phyloP scores from a whole-genome alignment of 2,113 vertebrate genomes.

The Dolichotis patagonum region DNA sequence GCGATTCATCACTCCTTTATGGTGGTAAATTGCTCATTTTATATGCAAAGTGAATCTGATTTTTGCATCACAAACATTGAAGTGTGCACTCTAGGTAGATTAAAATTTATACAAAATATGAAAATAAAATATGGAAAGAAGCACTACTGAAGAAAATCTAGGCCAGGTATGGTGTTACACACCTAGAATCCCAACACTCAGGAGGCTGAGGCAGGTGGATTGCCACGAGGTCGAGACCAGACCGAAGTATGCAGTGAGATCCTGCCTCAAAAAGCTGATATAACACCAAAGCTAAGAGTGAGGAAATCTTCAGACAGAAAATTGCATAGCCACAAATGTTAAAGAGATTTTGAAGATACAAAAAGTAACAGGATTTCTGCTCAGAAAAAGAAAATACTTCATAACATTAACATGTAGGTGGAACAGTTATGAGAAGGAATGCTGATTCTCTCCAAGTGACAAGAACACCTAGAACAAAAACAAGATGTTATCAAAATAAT shows the following conservation, averaged over 20 bases:
- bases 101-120: background rate
- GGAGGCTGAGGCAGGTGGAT: background rate
- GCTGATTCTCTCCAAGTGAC: background rate
- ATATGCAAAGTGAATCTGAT: background rate
- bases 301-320: background rate
- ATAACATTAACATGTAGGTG: background rate
- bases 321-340: background rate
- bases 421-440: background rate
- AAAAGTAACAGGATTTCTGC: background rate
- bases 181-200: background rate
- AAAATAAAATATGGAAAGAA: background rate
- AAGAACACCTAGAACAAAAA: background rate
- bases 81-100: background rate
- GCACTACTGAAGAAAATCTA: background rate
- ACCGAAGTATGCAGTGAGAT: background rate
- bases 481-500: background rate
- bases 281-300: background rate
- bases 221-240: background rate
- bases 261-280: background rate
- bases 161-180: background rate
- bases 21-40: background rate
- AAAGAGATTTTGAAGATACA: background rate
- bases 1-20: background rate
- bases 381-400: background rate
- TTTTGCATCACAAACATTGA: background rate